phyloP scores from a whole-genome alignment of 2,113 vertebrate species.

The Melanocharis versteri region DNA sequence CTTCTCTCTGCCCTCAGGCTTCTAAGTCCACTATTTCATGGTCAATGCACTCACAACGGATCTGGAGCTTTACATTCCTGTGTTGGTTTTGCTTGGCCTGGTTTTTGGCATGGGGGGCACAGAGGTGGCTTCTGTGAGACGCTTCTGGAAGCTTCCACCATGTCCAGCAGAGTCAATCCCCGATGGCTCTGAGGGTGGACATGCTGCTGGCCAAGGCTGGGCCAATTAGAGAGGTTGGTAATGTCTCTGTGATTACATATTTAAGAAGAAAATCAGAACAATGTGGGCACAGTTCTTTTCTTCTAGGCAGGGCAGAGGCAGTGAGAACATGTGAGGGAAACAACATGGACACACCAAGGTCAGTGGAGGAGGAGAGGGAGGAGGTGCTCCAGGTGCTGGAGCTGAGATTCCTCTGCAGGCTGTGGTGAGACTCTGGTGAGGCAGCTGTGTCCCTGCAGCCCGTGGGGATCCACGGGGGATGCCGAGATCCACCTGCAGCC shows the following conservation, averaged over 20 bases:
- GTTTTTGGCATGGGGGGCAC: fast-evolving
- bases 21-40: neutral
- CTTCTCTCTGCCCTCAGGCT: neutral
- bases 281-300: no score
- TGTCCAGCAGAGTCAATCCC: fast-evolving
- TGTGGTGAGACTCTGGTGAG: neutral
- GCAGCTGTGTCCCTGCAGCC: neutral
- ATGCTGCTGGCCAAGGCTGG: neutral
- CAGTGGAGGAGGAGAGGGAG: neutral
- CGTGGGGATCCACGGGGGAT: neutral
- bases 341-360: neutral
- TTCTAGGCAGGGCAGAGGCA: no score
- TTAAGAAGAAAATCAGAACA: neutral
- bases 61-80: neutral
- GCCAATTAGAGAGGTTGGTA: neutral
- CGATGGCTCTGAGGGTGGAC: neutral
- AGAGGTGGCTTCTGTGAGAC: neutral
- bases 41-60: neutral
- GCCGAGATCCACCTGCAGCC: no score
- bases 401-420: neutral
- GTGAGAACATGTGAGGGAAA: neutral
- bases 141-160: neutral
- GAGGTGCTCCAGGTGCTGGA: neutral
- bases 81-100: neutral
- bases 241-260: fast-evolving